Conservation (phyloP, 2,888 invertebrate genomes). For the Idaea straminata region DNA sequence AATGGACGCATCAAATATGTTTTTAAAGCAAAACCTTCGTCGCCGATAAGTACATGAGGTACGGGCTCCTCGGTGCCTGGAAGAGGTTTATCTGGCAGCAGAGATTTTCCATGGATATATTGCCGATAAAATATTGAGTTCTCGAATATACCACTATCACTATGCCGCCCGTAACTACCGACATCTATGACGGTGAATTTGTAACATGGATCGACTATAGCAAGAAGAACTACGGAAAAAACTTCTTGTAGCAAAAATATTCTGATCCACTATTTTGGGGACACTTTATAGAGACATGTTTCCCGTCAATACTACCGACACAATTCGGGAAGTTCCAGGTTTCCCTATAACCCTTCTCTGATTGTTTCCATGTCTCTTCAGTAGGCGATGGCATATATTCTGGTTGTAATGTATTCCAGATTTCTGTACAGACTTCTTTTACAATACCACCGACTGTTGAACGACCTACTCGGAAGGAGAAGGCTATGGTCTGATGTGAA, state of each 20-base stretch:
- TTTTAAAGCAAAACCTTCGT: slow-evolving; percentile 17
- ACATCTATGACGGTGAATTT: slow-evolving; percentile 1
- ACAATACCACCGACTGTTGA: slow-evolving; percentile 11
- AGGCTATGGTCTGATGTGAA: slow-evolving; percentile 9
- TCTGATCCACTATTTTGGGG: slow-evolving; percentile 34
- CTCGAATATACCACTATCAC: slow-evolving; percentile 2
- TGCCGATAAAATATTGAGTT: neutral
- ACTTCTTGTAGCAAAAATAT: slow-evolving; percentile 41
- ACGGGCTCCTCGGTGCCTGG: slow-evolving; percentile 8
- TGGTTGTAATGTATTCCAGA: slow-evolving; percentile 9
- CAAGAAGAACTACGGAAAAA: slow-evolving; percentile 44
- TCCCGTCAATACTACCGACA: slow-evolving; percentile 44
- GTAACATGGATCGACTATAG: slow-evolving; percentile 40
- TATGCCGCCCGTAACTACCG: neutral
- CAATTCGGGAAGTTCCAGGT: slow-evolving; percentile 43
- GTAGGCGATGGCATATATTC: slow-evolving; percentile 6
- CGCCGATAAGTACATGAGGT: slow-evolving; percentile 20
- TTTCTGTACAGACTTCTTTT: slow-evolving; percentile 9
- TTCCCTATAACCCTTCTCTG: slow-evolving; percentile 7
- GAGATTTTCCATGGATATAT: neutral
- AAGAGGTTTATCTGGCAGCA: slow-evolving; percentile 7
- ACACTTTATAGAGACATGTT: slow-evolving; percentile 35
- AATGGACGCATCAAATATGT: slow-evolving; percentile 18
- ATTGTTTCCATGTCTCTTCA: slow-evolving; percentile 3
- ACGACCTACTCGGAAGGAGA: slow-evolving; percentile 9